Evolutionary conservation across 2,888 invertebrate species (phyloP).

Genomic region (Brachynemurus nebulosus): DNA sequence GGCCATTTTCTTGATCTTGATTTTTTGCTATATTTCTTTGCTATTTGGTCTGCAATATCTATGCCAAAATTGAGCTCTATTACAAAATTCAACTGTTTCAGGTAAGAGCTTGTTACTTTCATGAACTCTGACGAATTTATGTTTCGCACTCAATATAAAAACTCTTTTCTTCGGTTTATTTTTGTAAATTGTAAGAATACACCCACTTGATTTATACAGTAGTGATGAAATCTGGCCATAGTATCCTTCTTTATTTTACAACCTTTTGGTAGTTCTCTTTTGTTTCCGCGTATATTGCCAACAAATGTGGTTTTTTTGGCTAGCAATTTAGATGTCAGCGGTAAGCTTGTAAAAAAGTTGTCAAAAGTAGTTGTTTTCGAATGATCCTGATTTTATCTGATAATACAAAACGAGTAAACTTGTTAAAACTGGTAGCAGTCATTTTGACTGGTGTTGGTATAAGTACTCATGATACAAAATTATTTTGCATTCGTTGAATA

Average conservation of each 20-base stretch:
- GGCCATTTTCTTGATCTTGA: constrained; percentile 13
- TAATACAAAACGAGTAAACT: no score
- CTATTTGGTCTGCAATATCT: constrained; percentile 21
- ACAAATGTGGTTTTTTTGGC: constrained; percentile 16
- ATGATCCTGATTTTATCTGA: neutral
- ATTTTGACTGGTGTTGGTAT: constrained; percentile 1
- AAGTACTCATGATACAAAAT: neutral
- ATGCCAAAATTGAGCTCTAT: constrained; percentile 18
- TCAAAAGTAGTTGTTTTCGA: constrained; percentile 13
- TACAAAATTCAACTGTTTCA: constrained; percentile 20
- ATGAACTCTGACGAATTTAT: constrained; percentile 20
- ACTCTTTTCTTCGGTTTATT: constrained; percentile 21
- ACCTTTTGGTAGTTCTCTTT: constrained; percentile 16
- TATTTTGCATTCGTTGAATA: neutral
- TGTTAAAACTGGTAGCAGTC: neutral
- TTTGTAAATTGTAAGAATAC: constrained; percentile 20
- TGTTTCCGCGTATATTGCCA: constrained; percentile 17
- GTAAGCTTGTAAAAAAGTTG: constrained; percentile 18
- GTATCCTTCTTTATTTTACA: constrained; percentile 16
- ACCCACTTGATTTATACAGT: constrained; percentile 13
- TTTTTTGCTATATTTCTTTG: constrained; percentile 21
- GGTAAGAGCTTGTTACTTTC: constrained; percentile 18
- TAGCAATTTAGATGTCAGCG: constrained; percentile 16
- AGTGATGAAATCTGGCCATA: constrained; percentile 15
- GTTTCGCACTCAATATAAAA: constrained; percentile 19